Conservation (phyloP, 1,140 invertebrate genomes). For the Papilio xuthus region DNA sequence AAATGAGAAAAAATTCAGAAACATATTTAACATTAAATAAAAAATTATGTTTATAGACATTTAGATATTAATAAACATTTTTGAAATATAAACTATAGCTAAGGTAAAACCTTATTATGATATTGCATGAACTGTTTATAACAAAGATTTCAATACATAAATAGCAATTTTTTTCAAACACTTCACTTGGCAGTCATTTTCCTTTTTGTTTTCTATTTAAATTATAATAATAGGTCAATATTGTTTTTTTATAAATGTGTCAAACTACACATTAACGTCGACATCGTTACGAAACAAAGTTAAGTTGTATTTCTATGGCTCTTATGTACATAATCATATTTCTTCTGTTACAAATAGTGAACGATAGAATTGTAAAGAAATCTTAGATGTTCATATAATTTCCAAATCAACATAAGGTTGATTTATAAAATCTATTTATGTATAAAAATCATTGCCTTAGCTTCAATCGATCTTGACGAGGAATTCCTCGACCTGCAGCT, state of each 20-base stretch:
- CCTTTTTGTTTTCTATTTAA: too few species aligned
- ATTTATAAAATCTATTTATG: background rate
- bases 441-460: background rate
- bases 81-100: background rate
- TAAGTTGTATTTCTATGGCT: background rate
- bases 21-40: conserved; percentile 31
- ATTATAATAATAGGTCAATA: too few species aligned
- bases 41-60: conserved; percentile 25
- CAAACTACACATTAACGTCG: background rate
- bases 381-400: background rate
- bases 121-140: conserved; percentile 23
- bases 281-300: too few species aligned
- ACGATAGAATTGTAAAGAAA: background rate
- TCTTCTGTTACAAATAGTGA: background rate
- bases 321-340: background rate
- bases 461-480: conserved; percentile 75
- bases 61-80: background rate
- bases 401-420: background rate
- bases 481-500: conserved; percentile 82
- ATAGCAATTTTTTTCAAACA: background rate
- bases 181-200: too few species aligned
- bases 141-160: background rate
- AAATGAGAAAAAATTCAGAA: conserved; percentile 5
- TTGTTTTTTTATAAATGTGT: background rate
- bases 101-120: background rate